Conservation (phyloP, 2,113 vertebrate genomes). For the Pungitius pungitius region DNA sequence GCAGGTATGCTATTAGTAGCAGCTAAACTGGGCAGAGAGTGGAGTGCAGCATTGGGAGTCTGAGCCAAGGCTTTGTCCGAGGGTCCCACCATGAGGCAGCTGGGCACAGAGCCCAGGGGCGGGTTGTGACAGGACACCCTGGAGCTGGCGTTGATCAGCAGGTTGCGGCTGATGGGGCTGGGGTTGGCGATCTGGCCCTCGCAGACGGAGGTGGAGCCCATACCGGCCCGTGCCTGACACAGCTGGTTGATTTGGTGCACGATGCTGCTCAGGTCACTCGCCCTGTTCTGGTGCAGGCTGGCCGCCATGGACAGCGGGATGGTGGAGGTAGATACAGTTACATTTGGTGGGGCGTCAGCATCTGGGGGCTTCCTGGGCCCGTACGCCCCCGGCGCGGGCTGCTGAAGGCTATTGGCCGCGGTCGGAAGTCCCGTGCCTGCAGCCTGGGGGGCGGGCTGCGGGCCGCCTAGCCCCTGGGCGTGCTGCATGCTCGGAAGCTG, state of each 20-base stretch:
- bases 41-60: conserved; percentile 79
- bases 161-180: conserved; percentile 96
- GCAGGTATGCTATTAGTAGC: conserved; percentile 83
- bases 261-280: conserved; percentile 94
- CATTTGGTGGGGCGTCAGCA: conserved; percentile 96
- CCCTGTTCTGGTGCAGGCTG: conserved; percentile 92
- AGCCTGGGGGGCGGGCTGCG: conserved; percentile 69
- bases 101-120: conserved; percentile 73
- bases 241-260: conserved; percentile 99
- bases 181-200: conserved; percentile 99
- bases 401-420: conserved; percentile 74
- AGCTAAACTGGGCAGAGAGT: conserved; percentile 78
- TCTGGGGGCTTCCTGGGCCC: conserved; percentile 93
- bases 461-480: conserved; percentile 48
- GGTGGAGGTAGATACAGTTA: conserved; percentile 99
- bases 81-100: conserved; percentile 88
- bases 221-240: conserved; percentile 95
- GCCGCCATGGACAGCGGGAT: conserved; percentile 98
- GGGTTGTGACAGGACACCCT: conserved; percentile 90
- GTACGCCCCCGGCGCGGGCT: conserved; percentile 82
- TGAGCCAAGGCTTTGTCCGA: conserved; percentile 85
- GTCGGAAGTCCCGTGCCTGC: conserved; percentile 77
- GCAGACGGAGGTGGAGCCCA: conserved; percentile 96
- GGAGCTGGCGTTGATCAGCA: conserved; percentile 97
- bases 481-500: conserved; percentile 70